Conservation (phyloP, 2,113 vertebrate genomes). For the Hippolais icterina region DNA sequence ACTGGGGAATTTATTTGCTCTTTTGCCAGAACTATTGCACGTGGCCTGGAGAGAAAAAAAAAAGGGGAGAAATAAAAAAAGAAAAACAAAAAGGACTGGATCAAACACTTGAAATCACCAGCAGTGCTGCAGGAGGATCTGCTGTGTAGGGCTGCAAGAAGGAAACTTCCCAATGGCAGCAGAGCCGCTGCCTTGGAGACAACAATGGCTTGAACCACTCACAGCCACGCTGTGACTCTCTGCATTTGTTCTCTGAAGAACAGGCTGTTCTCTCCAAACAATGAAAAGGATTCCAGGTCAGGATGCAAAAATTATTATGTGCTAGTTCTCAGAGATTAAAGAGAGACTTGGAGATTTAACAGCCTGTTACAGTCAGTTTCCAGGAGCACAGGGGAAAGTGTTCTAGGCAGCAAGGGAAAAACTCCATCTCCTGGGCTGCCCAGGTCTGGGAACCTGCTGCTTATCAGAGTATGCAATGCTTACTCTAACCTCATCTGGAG, state of each 20-base stretch:
- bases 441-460: neutral
- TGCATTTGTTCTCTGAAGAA: constrained; percentile 37
- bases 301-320: constrained; percentile 58
- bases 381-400: neutral
- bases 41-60: neutral
- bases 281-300: constrained; percentile 60
- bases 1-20: neutral
- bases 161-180: neutral
- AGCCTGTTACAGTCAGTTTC: constrained; percentile 1
- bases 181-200: constrained; percentile 27
- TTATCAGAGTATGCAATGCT: neutral
- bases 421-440: neutral
- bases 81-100: neutral
- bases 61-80: fast-evolving
- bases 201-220: constrained; percentile 19
- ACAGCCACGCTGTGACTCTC: neutral
- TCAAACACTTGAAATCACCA: neutral
- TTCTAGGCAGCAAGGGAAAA: neutral
- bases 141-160: neutral
- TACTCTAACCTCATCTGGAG: neutral
- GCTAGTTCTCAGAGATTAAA: constrained; percentile 53
- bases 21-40: neutral
- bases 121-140: neutral
- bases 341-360: constrained; percentile 43
- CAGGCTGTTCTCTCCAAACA: constrained; percentile 54